These are phyloP conservation scores for Diarsia mendica DNA, from an alignment of 2,888 invertebrate genomes.

Conservation along the genomic window DNA sequence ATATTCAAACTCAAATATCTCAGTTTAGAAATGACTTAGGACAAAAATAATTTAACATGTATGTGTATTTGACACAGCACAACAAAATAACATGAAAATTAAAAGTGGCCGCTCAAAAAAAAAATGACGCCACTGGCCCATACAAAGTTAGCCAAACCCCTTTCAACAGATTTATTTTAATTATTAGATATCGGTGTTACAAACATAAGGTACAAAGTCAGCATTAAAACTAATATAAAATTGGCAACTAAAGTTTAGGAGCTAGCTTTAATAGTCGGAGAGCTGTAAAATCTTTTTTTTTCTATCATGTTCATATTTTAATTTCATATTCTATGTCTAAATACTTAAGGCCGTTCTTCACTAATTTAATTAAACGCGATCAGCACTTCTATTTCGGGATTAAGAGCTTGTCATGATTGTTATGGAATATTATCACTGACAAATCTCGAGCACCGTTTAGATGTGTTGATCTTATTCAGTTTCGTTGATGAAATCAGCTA, in stretches of 20 bases:
- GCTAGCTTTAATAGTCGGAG: not conserved
- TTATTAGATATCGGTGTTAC: not conserved
- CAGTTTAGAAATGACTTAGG: too few species aligned
- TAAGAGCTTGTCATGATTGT: not conserved
- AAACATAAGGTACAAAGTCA: slow-evolving; percentile 10
- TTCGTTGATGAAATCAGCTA: not conserved
- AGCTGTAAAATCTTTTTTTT: not conserved
- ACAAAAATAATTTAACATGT: too few species aligned
- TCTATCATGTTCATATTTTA: not conserved
- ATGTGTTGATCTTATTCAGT: too few species aligned
- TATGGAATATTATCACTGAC: not conserved
- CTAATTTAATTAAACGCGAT: not conserved
- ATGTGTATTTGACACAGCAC: too few species aligned
- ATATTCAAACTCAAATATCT: too few species aligned
- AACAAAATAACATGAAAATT: too few species aligned
- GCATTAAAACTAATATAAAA: not conserved
- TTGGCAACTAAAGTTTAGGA: slow-evolving; percentile 18
- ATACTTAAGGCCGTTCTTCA: not conserved
- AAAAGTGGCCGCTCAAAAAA: too few species aligned
- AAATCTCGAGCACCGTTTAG: not conserved
- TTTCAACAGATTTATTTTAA: not conserved
- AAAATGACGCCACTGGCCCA: too few species aligned
- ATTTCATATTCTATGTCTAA: not conserved
- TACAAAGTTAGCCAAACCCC: too few species aligned
- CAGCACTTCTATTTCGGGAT: too few species aligned